phyloP scores from a whole-genome alignment of 2,113 vertebrate species.

The Nanorana parkeri region DNA sequence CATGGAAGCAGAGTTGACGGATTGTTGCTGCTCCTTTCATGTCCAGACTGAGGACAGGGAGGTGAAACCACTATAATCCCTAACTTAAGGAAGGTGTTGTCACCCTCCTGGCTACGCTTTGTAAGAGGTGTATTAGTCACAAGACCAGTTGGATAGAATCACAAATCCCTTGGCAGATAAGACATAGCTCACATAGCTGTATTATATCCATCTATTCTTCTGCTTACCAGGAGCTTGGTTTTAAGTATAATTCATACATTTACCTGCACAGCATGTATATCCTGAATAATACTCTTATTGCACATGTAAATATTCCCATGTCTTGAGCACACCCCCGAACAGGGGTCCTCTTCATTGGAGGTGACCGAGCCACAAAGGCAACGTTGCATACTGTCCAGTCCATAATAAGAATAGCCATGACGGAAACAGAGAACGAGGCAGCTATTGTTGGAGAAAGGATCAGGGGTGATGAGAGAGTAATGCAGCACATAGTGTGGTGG shows the following conservation, averaged over 20 bases:
- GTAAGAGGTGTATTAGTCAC: no score
- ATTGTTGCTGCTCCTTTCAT: no score
- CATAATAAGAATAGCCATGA: conserved; percentile 31
- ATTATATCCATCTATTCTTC: no score
- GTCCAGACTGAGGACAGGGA: no score
- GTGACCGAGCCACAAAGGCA: conserved; percentile 56
- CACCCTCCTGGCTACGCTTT: no score
- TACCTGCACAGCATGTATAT: conserved; percentile 43
- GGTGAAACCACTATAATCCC: no score
- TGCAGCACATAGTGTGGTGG: conserved; percentile 18
- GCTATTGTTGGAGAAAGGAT: neutral
- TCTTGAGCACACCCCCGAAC: conserved; percentile 38
- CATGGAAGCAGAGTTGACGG: no score
- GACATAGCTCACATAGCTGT: no score
- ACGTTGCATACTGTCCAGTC: neutral
- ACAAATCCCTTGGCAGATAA: no score
- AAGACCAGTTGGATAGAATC: no score
- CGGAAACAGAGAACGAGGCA: conserved; percentile 47
- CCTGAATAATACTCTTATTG: conserved; percentile 41
- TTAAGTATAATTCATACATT: neutral
- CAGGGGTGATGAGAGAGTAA: conserved; percentile 25
- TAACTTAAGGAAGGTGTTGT: no score
- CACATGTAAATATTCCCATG: conserved; percentile 7
- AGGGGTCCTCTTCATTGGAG: neutral
- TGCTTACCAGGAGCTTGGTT: no score